Evolutionary conservation across 2,888 invertebrate genomes (phyloP).

Genomic region (Idaea aversata): DNA sequence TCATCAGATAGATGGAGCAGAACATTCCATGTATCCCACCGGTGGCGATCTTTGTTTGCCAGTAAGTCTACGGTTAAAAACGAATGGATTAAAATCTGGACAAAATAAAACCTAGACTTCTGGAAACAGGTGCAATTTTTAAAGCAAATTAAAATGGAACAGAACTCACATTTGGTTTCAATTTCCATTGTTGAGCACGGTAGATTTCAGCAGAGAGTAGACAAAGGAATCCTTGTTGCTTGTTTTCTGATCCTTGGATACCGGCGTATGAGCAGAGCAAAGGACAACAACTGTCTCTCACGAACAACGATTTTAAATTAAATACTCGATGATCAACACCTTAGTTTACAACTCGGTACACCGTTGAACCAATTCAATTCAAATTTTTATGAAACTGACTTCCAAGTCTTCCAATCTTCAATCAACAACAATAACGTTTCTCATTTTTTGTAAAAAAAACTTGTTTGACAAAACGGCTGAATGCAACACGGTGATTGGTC

Average conservation of each 20-base stretch:
- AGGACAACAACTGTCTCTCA: slow-evolving; percentile 27
- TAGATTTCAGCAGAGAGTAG: slow-evolving; percentile 23
- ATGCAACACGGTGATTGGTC: slow-evolving; percentile 56
- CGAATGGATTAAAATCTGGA: too few species aligned
- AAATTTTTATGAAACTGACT: slow-evolving; percentile 54
- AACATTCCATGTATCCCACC: too few species aligned
- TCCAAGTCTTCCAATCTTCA: slow-evolving; percentile 20
- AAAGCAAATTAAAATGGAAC: slow-evolving; percentile 15
- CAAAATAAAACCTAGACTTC: background rate
- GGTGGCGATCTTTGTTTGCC: too few species aligned
- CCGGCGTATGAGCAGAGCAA: slow-evolving; percentile 35
- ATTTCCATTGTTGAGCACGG: slow-evolving; percentile 58
- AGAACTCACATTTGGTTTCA: slow-evolving; percentile 66
- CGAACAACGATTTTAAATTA: slow-evolving; percentile 37
- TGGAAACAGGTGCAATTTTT: too few species aligned
- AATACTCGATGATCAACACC: slow-evolving; percentile 40
- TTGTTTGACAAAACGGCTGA: slow-evolving; percentile 50
- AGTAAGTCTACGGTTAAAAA: too few species aligned
- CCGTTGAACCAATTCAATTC: slow-evolving; percentile 65
- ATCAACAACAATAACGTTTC: background rate
- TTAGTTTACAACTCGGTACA: slow-evolving; percentile 38
- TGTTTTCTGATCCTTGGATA: background rate
- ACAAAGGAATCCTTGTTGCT: slow-evolving; percentile 13
- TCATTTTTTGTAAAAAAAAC: background rate
- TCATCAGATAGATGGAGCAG: too few species aligned